These are phyloP conservation scores for Sycophila texana DNA, from an alignment of 2,888 invertebrate species.

Conservation along the genomic window DNA sequence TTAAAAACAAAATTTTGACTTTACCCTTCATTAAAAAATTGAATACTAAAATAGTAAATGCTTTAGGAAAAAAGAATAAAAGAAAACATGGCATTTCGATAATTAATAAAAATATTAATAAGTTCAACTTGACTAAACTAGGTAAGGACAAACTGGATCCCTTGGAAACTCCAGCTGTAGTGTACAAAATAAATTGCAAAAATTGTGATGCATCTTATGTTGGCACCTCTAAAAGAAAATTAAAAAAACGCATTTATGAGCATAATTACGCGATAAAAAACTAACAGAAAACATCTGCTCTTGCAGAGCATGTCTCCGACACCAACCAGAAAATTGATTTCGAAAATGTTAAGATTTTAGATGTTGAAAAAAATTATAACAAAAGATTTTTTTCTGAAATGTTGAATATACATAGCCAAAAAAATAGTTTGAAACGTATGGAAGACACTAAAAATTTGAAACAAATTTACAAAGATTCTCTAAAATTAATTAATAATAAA, in stretches of 20 bases:
- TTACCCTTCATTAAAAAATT: background rate
- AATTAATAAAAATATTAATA: background rate
- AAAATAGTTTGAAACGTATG: background rate
- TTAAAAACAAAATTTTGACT: background rate
- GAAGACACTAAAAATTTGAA: background rate
- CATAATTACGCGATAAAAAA: background rate
- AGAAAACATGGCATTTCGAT: background rate
- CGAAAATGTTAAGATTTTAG: background rate
- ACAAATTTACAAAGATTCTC: background rate
- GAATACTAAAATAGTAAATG: background rate
- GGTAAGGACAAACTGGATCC: background rate
- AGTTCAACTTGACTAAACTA: background rate
- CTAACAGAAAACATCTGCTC: background rate
- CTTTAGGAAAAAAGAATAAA: background rate
- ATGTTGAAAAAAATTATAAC: background rate
- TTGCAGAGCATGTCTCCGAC: background rate
- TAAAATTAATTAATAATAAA: too few species aligned
- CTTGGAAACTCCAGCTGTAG: background rate
- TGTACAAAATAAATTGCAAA: background rate
- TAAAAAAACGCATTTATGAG: background rate
- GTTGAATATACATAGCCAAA: background rate
- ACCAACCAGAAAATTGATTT: background rate
- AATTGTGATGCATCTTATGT: background rate
- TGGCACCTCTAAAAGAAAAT: background rate
- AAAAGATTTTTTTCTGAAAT: background rate